Evolutionary conservation across 2,113 vertebrate genomes (phyloP).

Genomic region (Forbesichthys agassizii): DNA sequence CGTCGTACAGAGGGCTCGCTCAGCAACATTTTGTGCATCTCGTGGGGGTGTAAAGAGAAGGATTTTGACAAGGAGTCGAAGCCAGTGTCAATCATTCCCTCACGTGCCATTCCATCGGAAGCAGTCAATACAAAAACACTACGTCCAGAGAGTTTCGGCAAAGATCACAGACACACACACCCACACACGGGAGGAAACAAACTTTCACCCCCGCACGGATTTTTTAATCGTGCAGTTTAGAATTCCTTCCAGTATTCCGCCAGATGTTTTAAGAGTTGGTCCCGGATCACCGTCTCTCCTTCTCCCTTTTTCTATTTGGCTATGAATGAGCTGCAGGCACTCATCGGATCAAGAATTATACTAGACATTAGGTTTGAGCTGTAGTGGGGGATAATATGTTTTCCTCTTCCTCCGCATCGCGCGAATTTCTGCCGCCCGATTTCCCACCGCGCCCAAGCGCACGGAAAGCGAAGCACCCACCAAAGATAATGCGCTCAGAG

Average conservation of each 20-base stretch:
- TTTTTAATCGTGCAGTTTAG: neutral
- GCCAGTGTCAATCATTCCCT: conserved; percentile 68
- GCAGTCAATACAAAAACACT: conserved; percentile 27
- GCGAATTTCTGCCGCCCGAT: conserved; percentile 49
- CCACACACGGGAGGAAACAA: neutral
- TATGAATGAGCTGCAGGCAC: conserved; percentile 51
- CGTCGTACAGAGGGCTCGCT: conserved; percentile 60
- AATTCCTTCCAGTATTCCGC: neutral
- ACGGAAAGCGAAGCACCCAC: conserved; percentile 64
- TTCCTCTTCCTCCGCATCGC: conserved; percentile 11
- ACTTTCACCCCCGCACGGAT: neutral
- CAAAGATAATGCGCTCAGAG: conserved; percentile 69
- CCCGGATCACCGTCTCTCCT: conserved; percentile 19
- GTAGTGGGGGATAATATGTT: no score
- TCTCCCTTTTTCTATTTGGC: conserved; percentile 20
- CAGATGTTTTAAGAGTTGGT: conserved; percentile 19
- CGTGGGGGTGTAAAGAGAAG: conserved; percentile 20
- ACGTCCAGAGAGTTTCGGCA: conserved; percentile 18
- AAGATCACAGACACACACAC: neutral
- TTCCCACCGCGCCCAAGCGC: conserved; percentile 62
- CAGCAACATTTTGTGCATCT: conserved; percentile 48
- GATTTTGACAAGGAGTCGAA: conserved; percentile 47
- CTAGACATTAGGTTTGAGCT: no score
- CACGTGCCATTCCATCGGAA: conserved; percentile 55
- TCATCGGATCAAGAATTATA: conserved; percentile 57